Base-by-base conservation (phyloP, 2,888 invertebrate species). In the Taenaris catops region DNA sequence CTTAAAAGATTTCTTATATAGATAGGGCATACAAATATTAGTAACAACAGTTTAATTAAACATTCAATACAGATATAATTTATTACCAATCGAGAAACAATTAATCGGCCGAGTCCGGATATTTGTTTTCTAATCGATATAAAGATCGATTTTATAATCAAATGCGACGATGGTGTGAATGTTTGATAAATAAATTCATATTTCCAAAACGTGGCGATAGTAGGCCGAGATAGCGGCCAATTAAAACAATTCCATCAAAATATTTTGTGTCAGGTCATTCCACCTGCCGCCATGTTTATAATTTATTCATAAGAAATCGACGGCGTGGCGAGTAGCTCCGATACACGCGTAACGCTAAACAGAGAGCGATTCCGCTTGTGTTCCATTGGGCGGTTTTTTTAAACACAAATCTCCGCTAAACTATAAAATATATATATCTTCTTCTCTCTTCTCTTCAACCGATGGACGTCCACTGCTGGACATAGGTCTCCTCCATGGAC, bases 211-310 rank as follows among this genome's bases (percentile, higher is more conserved):
- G 64, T 61, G 55, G 64, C 62, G 83, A 84, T 83, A 72, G 76
- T 63, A 58, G 48, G 58, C 48, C 44, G 52, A 74, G 83, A 81
- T 84, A 84, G 67, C 66, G 75, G 66, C 83, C 84, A 84, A 86
- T 86, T 86, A 86, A 84, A 84, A 81, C 81, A 83, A 84, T 83
- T 84, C 83, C 74, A 81, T 86, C 84, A 84, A 81, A 84, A 84
- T 72, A 81, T 83, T 83, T 81, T 83, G 76, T 83, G 84, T 79
- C 71, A 80, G 84, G 83, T 84, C 84, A 84, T 79, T 83, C 81
- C 84, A 86, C 84, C 83, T 83, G 83, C 83, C 73, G 64, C 46
- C 56, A 51, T 54, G 53, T 63, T n/a, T 51, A 68, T 84, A 79
- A 84, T 83, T 81, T 81, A 84, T 83, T 83, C 84, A 79, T 75